Evolutionary conservation across 2,113 vertebrate species (phyloP), one percentile per base, ranked within the genome.

Genomic region (Antechinus flavipes): DNA sequence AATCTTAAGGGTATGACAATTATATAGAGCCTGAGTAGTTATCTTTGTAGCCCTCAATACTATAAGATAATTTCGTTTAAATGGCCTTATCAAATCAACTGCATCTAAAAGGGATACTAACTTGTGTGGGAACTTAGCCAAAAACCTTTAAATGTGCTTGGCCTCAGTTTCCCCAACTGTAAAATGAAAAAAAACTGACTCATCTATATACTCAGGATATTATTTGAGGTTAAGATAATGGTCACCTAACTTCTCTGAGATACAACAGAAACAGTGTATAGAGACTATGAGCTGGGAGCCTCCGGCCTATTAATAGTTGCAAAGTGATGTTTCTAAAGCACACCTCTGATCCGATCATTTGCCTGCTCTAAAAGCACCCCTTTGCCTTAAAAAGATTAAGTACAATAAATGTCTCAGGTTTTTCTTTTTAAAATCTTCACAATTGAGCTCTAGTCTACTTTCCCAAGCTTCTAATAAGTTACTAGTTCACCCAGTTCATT

Each of bases 81-180:
- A 84, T 42, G 89, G 7, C 89, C 46, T 53, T 11, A 27, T 89
- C 54, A 92, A 52, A 92, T 23, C 94, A 27, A 76, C 35, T 1
- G 14, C 14, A n/a, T 16, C 35, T 7, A 7, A 76, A 68, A 94
- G 90, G 89, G 91, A 93, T 47, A 26, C 50, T 91, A 2, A 89
- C 58, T 22, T 76, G 58, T 90, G 53, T 26, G 94, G 61, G 94
- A 76, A 42, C n/a, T n/a, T 24, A 27, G 30, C 50, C 0, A 49
- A 8, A 30, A 84, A 55, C 53, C 30, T 93, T 89, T 55, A 91
- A 61, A 54, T 95, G 23, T 46, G 35, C 53, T 90, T 1, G 47
- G 56, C 91, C 91, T 92, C 52, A 61, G 8, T 94, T 93, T 93
- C 68, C 94, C 90, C 93, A 68, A 11, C n/a, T 90, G 1, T 52